phyloP scores from a whole-genome alignment of 2,797 vertebrate species.

The Cyclura pinguis region DNA sequence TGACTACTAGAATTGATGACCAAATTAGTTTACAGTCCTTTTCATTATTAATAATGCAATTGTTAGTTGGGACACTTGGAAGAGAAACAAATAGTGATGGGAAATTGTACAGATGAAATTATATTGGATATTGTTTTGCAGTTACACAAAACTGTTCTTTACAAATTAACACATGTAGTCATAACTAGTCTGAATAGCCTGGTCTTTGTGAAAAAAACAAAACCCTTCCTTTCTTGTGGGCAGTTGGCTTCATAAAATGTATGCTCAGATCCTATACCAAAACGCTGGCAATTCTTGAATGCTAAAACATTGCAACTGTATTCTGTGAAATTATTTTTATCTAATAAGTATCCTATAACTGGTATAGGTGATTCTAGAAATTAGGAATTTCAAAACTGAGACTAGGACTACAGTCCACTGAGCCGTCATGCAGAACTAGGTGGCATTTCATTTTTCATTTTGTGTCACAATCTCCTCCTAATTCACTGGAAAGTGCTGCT shows the following conservation, averaged over 20 bases:
- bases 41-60: background rate
- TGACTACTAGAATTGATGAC: background rate
- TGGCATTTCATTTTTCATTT: background rate
- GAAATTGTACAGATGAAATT: background rate
- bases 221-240: background rate
- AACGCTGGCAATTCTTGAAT: background rate
- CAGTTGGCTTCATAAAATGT: background rate
- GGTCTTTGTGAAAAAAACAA: background rate
- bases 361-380: background rate
- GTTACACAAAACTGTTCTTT: background rate
- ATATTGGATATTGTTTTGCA: background rate
- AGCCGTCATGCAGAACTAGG: too few relatives aligned
- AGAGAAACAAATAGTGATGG: background rate
- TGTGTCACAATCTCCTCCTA: background rate
- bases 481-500: background rate
- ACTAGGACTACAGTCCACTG: background rate
- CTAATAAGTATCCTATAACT: background rate
- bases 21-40: background rate
- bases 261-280: background rate
- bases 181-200: background rate
- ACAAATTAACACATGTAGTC: background rate
- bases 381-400: background rate
- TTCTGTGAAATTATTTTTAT: background rate
- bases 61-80: background rate
- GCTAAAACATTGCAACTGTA: background rate